A percentile compares a stretch with the other conserved stretches of the same genome.
Evolutionary conservation across 1,140 invertebrate species (phyloP).

Genomic region (Protaetia brevitarsis): DNA sequence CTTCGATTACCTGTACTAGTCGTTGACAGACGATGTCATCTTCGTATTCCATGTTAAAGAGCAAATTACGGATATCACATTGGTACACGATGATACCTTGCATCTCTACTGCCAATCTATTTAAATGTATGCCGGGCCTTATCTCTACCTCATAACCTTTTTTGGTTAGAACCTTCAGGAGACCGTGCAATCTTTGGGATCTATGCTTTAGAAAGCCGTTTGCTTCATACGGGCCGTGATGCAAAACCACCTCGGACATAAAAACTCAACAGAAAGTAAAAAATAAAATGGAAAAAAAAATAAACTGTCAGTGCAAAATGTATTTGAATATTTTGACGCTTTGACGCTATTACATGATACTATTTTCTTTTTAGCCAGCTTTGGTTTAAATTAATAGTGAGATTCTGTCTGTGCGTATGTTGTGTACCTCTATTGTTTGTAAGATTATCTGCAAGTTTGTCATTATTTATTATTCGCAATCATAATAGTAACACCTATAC

Average conservation of each 20-base stretch:
- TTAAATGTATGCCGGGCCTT: constrained; percentile 29
- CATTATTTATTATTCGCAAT: too few relatives aligned
- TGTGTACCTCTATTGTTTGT: too few relatives aligned
- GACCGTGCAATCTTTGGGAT: constrained; percentile 32
- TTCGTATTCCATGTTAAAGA: constrained; percentile 34
- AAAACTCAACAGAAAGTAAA: too few relatives aligned
- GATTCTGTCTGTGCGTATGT: too few relatives aligned
- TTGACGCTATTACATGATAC: too few relatives aligned
- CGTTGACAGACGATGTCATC: constrained; percentile 32
- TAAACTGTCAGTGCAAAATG: too few relatives aligned
- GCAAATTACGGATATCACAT: constrained; percentile 37
- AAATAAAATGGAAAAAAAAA: too few relatives aligned
- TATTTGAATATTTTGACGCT: too few relatives aligned
- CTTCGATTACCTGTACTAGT: constrained; percentile 25
- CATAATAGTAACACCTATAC: too few relatives aligned
- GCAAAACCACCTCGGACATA: constrained; percentile 19
- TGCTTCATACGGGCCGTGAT: constrained; percentile 36
- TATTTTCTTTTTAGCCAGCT: too few relatives aligned
- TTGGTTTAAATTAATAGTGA: too few relatives aligned
- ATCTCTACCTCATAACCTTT: constrained; percentile 29
- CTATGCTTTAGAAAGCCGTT: constrained; percentile 33
- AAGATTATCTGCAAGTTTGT: too few relatives aligned
- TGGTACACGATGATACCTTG: constrained; percentile 30
- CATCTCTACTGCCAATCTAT: constrained; percentile 34
- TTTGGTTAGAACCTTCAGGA: constrained; percentile 6